A percentile compares a stretch with the other conserved stretches of the same genome.
phyloP scores from a whole-genome alignment of 2,797 vertebrate species.

The Pterois miles region DNA sequence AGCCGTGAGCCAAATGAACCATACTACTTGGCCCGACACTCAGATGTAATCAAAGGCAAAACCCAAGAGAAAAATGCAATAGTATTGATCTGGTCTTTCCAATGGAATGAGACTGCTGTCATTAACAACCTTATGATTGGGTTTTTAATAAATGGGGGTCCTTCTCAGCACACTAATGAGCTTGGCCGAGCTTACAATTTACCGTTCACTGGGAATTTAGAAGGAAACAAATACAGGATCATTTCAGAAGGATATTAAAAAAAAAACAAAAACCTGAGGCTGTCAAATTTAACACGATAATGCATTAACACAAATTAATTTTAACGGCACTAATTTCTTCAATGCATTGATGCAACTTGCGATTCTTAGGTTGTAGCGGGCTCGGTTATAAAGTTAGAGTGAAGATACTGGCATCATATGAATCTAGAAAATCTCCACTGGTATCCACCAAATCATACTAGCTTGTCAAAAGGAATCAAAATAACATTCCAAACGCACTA shows the following conservation, averaged over 20 bases:
- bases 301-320: too few species aligned
- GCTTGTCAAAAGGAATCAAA: too few species aligned
- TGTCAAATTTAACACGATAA: too few species aligned
- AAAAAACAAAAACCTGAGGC: neutral
- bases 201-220: constrained; percentile 16
- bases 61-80: constrained; percentile 50
- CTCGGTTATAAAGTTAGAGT: too few species aligned
- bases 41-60: constrained; percentile 47
- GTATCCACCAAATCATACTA: too few species aligned
- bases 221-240: neutral
- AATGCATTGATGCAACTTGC: too few species aligned
- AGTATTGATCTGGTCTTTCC: constrained; percentile 54
- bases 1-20: constrained; percentile 5
- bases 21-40: constrained; percentile 16
- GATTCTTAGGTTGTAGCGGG: too few species aligned
- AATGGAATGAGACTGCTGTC: constrained; percentile 65
- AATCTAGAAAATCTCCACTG: too few species aligned
- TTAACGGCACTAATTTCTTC: too few species aligned
- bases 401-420: too few species aligned
- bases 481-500: too few species aligned
- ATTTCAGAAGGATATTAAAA: neutral
- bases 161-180: constrained; percentile 36
- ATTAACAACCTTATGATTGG: constrained; percentile 90
- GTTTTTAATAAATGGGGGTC: constrained; percentile 83
- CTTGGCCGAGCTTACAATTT: constrained; percentile 10